phyloP scores from a whole-genome alignment of 2,797 vertebrate species.

The Pachyuromys duprasi region DNA sequence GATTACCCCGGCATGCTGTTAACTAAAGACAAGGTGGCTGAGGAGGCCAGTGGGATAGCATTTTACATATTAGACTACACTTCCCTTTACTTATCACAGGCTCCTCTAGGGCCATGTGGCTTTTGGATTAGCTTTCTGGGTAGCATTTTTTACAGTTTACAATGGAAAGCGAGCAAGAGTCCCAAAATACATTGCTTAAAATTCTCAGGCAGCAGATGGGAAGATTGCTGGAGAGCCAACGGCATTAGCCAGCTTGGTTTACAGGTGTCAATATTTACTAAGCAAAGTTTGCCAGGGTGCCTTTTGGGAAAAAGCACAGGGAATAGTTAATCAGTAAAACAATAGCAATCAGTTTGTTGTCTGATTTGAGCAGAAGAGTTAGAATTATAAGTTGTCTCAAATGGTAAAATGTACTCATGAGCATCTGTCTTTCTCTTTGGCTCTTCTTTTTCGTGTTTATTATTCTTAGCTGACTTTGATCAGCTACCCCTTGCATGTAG shows the following conservation, averaged over 20 bases:
- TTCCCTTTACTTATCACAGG: constrained; percentile 87
- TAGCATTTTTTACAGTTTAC: constrained; percentile 89
- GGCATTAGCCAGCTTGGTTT: constrained; percentile 90
- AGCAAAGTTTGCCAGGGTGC: constrained; percentile 86
- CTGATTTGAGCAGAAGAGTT: constrained; percentile 84
- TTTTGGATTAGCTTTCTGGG: constrained; percentile 89
- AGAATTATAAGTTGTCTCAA: constrained; percentile 85
- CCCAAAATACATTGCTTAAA: constrained; percentile 89
- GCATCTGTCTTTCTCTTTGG: constrained; percentile 84
- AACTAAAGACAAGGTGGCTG: constrained; percentile 90
- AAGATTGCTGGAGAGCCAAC: constrained; percentile 87
- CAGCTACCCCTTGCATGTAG: constrained; percentile 61
- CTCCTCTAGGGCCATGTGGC: constrained; percentile 88
- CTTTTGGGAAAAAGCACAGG: constrained; percentile 86
- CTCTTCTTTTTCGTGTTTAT: constrained; percentile 79
- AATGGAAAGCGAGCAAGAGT: constrained; percentile 88
- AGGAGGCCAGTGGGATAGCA: constrained; percentile 88
- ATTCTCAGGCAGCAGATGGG: constrained; percentile 93
- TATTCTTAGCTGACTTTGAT: constrained; percentile 78
- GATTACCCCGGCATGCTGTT: constrained; percentile 95
- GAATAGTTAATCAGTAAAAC: constrained; percentile 89
- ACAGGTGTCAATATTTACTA: constrained; percentile 93
- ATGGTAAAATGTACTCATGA: constrained; percentile 79
- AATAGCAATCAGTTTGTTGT: constrained; percentile 88
- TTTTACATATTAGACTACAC: constrained; percentile 88